Conservation (phyloP, 2,113 vertebrate species). For the Gobiocypris rarus region DNA sequence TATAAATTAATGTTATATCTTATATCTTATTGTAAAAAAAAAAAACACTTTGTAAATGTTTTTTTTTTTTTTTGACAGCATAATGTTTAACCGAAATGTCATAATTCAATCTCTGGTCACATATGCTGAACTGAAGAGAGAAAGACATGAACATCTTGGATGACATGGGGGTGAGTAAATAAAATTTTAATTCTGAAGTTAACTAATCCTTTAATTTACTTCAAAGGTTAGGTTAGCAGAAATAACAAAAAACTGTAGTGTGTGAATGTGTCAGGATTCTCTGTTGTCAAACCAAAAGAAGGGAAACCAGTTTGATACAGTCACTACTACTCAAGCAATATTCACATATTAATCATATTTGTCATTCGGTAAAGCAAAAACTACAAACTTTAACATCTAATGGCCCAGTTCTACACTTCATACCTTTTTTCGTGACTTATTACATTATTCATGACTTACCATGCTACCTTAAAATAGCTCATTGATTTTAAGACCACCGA, state of each 20-base stretch:
- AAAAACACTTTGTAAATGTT: too few relatives aligned
- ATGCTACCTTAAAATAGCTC: slow-evolving; percentile 7
- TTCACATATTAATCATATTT: too few relatives aligned
- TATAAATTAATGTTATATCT: neutral
- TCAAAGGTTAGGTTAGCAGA: neutral
- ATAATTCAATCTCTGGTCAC: too few relatives aligned
- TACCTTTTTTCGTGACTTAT: neutral
- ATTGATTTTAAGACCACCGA: slow-evolving; percentile 19
- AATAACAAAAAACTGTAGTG: neutral
- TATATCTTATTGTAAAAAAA: too few relatives aligned
- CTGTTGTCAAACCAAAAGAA: neutral
- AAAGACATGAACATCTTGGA: too few relatives aligned
- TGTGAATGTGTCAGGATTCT: neutral
- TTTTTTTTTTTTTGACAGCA: neutral
- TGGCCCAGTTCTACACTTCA: neutral
- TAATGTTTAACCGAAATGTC: too few relatives aligned
- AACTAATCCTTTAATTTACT: neutral
- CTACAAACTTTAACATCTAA: neutral
- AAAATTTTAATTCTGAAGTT: too few relatives aligned
- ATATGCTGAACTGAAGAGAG: too few relatives aligned
- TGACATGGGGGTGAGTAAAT: too few relatives aligned
- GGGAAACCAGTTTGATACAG: neutral
- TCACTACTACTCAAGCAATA: neutral
- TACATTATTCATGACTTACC: slow-evolving; percentile 19
- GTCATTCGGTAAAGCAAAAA: neutral